Conservation (phyloP, 2,113 vertebrate genomes). For the Rynchops niger region DNA sequence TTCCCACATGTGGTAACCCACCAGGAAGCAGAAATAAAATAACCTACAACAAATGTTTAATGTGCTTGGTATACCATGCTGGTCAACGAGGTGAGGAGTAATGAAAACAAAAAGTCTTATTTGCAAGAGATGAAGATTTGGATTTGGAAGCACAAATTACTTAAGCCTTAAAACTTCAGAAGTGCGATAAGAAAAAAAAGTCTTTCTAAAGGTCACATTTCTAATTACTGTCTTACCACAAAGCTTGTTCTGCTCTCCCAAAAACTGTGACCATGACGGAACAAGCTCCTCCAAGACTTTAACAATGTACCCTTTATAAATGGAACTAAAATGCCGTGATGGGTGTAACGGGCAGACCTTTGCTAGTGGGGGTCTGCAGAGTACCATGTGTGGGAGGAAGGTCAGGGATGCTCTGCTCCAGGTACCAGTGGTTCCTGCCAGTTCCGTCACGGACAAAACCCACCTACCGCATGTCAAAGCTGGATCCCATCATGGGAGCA, state of each 20-base stretch:
- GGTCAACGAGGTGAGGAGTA: background rate
- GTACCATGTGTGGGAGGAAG: background rate
- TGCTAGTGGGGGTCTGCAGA: background rate
- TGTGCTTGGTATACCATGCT: background rate
- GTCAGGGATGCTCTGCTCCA: background rate
- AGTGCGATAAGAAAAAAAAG: background rate
- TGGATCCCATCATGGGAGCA: background rate
- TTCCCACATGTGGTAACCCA: background rate
- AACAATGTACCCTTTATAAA: background rate
- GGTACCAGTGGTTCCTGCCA: background rate
- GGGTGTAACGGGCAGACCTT: background rate
- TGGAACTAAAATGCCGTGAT: background rate
- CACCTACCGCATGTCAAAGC: background rate
- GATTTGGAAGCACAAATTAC: conserved; percentile 35
- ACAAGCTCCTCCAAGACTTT: background rate
- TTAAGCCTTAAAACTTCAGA: background rate
- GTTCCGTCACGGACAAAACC: background rate
- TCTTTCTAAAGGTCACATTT: background rate
- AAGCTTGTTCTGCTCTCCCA: background rate
- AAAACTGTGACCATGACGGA: background rate
- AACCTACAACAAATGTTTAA: background rate
- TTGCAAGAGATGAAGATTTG: background rate
- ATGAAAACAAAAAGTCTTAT: background rate
- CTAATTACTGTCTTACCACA: conserved; percentile 14
- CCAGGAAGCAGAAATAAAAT: background rate